phyloP scores from a whole-genome alignment of 2,888 invertebrate genomes.

The Morpho achilles region DNA sequence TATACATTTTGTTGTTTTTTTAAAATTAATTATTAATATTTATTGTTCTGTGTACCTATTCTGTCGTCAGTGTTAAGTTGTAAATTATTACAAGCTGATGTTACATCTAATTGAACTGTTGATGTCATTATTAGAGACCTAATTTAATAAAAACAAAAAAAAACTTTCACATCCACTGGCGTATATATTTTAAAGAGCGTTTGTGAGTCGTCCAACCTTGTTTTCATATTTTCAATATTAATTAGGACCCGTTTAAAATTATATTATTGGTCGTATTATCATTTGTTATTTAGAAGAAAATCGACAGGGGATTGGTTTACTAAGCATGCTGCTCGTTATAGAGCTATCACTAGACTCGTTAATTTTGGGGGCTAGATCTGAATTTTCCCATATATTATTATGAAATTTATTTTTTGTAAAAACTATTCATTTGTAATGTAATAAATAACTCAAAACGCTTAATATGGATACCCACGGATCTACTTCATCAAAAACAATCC shows the following conservation, averaged over 20 bases:
- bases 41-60: too few relatives aligned
- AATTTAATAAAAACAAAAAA: too few relatives aligned
- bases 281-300: slow-evolving; percentile 24
- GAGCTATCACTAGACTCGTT: slow-evolving; percentile 26
- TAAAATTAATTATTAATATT: too few relatives aligned
- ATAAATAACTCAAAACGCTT: too few relatives aligned
- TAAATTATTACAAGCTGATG: too few relatives aligned
- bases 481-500: too few relatives aligned
- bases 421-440: not conserved
- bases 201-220: slow-evolving; percentile 7
- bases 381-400: slow-evolving; percentile 31
- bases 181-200: not conserved
- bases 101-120: not conserved
- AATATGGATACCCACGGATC: too few relatives aligned
- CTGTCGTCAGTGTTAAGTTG: too few relatives aligned
- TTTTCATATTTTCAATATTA: not conserved
- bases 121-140: too few relatives aligned
- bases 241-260: not conserved
- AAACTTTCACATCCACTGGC: too few relatives aligned
- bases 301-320: slow-evolving; percentile 18
- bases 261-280: slow-evolving; percentile 5
- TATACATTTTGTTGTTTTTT: too few relatives aligned
- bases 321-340: slow-evolving; percentile 41
- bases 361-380: slow-evolving; percentile 29
- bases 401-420: not conserved